Base-by-base conservation (phyloP, 2,888 invertebrate species). In the Drosophila rellima region DNA sequence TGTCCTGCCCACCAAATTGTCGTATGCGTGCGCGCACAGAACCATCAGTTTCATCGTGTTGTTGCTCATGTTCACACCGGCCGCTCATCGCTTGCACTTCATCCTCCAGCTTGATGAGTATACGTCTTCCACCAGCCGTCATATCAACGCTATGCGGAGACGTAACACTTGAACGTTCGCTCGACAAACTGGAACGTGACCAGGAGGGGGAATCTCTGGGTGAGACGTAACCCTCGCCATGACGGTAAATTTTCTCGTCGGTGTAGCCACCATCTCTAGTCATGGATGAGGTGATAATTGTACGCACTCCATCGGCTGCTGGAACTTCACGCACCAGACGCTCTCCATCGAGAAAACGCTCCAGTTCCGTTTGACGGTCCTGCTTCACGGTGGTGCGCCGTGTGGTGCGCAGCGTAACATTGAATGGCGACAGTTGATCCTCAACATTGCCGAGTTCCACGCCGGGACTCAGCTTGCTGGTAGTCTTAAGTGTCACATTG, bases 311-410 rank as follows among this genome's bases (percentile, higher is more conserved):
- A 70, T 92, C 92, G 2, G 81, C 90, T 1, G 93, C 91, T 7
- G 91, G 92, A 0, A 94, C 92, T 81, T 96, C 95, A 48, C 93
- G 93, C n/a, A 94, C 91, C 35, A 95, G 92, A 94, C 95, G 88
- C 90, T 96, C 96, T 76, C 95, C 95, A 91, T 95, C 96, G 48
- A 96, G 95, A 78, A 95, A 94, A 83, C 94, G 95, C 7, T 82
- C 88, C 68, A 78, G 42, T 68, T 91, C 73, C 88, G 81, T 82
- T 73, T 90, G 65, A 63, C 85, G 50, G 63, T 78, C 59, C 68
- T 70, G 71, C 11, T 78, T 89, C 4, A 75, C 69, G 6, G 70
- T 80, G 7, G 71, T 78, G 11, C 88, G 77, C 11, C 85, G 71
- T n/a, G 80, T 78, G 48, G 80, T 82, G 48, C 91, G 88, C 35